A percentile compares a stretch with the other conserved stretches of the same genome.
phyloP scores from a whole-genome alignment of 2,888 invertebrate species.

The Acrobasis suavella region DNA sequence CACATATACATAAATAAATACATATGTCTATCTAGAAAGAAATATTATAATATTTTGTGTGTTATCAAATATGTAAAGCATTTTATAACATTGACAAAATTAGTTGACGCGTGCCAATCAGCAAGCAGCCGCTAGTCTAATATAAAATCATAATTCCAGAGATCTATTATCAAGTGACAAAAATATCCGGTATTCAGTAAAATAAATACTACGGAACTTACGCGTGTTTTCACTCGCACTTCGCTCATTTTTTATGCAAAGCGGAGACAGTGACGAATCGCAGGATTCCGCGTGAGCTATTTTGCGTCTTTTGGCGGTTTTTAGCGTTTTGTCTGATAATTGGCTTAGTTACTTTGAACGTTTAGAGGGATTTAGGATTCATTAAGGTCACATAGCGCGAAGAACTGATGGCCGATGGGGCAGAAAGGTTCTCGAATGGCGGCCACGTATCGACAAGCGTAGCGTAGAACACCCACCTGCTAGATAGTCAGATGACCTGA shows the following conservation, averaged over 20 bases:
- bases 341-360: conserved; percentile 9
- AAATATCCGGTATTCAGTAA: background rate
- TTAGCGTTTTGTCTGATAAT: conserved; percentile 15
- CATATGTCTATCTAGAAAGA: too few relatives aligned
- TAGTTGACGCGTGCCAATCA: too few relatives aligned
- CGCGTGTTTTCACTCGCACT: background rate
- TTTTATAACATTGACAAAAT: too few relatives aligned
- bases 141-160: background rate
- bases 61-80: too few relatives aligned
- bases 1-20: too few relatives aligned
- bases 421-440: too few relatives aligned
- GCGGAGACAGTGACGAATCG: conserved; percentile 15
- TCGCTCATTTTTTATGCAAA: conserved; percentile 15
- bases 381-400: background rate
- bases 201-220: background rate
- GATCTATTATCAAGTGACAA: too few relatives aligned
- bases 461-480: too few relatives aligned
- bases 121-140: background rate
- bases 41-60: too few relatives aligned
- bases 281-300: background rate
- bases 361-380: background rate
- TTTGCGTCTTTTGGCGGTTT: conserved; percentile 8
- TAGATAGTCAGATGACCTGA: too few relatives aligned
- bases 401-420: too few relatives aligned
- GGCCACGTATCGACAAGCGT: too few relatives aligned